Base-by-base conservation (phyloP, 2,113 vertebrate genomes). In the Sarotherodon lohbergeri region DNA sequence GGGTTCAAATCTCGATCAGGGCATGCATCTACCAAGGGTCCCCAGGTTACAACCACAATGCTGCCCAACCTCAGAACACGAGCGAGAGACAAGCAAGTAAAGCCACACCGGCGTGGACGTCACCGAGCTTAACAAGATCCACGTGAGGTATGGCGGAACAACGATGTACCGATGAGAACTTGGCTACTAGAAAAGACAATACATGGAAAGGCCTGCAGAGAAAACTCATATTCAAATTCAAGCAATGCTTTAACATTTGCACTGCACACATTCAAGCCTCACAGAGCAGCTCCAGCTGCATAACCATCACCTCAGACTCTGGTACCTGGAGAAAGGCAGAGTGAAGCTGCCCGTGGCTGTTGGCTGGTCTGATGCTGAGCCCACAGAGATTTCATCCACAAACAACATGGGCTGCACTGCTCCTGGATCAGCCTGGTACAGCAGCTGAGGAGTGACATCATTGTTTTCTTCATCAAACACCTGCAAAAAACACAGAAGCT, bases 361-460 rank as follows among this genome's bases (percentile, higher is more conserved):
- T 4, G 96, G 93, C 80, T 97, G 97, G 50, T 95, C 95, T 24
- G 94, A 84, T 9, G 94, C 95, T 10, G 96, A 93, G 24, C 81
- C 88, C 22, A 61, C 90, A 8, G 91, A 96, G 24, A 91, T 63
- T 13, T 97, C 96, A 13, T 95, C 96, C 11, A 95, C 78, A 16
- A 96, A 94, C 43, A 97, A 80, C 90, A 96, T 97, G 27, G 29
- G 3, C 7, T 32, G 88, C 7, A 46, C 16, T 19, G 94, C 4
- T 3, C 79, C 90, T n/a, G 95, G 92, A 19, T 97, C 97, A 9
- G 93, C 83, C 16, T 50, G 94, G 89, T 95, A 96, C 63, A 99
- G 96, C 1, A 97, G 96, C n/a, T 6, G 95, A 2, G 98, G 98
- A 2, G 98, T 98, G 81, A 99, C 97, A 9, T 98, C 97, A 87